A percentile compares a stretch with the other conserved stretches of the same genome.
Evolutionary conservation across 2,888 invertebrate species (phyloP).

Genomic region (Furcula furcula): DNA sequence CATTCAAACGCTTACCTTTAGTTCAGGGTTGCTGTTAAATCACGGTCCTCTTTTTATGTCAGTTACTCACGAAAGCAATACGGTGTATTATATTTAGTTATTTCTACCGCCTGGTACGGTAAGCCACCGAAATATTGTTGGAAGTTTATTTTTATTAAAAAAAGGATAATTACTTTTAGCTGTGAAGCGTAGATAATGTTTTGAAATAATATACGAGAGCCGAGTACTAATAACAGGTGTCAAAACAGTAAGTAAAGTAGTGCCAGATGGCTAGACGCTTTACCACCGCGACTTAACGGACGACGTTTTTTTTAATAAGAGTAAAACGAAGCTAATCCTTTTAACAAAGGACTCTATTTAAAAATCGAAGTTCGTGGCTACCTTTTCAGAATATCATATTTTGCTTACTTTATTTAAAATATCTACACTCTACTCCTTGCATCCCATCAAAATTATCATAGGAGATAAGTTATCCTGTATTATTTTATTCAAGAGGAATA

Average conservation of each 20-base stretch:
- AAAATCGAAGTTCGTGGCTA: too few species aligned
- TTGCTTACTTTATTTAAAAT: too few species aligned
- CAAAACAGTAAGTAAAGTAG: conserved; percentile 42
- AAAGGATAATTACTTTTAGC: conserved; percentile 10
- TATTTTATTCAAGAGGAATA: too few species aligned
- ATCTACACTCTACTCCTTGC: too few species aligned
- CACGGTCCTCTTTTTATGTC: conserved; percentile 31
- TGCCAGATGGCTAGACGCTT: conserved; percentile 28
- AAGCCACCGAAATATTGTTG: conserved; percentile 19
- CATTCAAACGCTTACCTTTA: conserved; percentile 6
- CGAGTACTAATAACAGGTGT: conserved; percentile 48
- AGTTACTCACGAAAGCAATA: conserved; percentile 31
- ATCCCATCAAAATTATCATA: too few species aligned
- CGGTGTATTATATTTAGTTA: conserved; percentile 22
- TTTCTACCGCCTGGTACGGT: conserved; percentile 5
- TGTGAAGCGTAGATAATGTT: conserved; percentile 4
- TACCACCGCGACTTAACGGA: too few species aligned
- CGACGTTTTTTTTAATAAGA: too few species aligned
- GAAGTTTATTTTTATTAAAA: conserved; percentile 19
- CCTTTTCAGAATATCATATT: too few species aligned
- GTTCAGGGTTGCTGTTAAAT: conserved; percentile 24
- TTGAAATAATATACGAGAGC: conserved; percentile 6
- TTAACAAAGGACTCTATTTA: too few species aligned
- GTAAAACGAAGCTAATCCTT: too few species aligned
- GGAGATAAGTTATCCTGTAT: too few species aligned